phyloP scores from a whole-genome alignment of 2,113 vertebrate genomes.

The Caretta caretta region DNA sequence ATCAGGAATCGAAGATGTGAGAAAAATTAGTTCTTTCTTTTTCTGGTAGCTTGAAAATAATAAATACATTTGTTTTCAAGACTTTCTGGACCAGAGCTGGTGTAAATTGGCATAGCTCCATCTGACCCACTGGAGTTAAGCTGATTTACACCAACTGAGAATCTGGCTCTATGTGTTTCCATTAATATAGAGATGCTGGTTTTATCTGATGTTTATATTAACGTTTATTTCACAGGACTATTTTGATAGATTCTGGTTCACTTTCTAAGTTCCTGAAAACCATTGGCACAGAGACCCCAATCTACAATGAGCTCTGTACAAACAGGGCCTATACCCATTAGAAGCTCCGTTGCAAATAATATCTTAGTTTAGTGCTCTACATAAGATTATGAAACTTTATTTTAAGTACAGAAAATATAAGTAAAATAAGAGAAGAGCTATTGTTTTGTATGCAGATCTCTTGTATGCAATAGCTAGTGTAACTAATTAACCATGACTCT shows the following conservation, averaged over 20 bases:
- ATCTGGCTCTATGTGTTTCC: neutral
- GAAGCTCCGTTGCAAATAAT: neutral
- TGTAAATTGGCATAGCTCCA: neutral
- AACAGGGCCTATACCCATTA: neutral
- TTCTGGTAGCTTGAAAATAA: neutral
- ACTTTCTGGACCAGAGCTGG: neutral
- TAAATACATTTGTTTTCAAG: neutral
- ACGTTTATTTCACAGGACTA: neutral
- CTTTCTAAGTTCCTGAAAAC: neutral
- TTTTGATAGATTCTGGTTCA: neutral
- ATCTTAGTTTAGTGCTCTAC: neutral
- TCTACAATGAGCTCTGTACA: neutral
- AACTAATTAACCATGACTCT: conserved; percentile 51
- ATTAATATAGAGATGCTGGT: neutral
- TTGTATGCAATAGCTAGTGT: neutral
- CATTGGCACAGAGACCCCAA: neutral
- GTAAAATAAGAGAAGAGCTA: conserved; percentile 49
- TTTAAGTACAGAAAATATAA: neutral
- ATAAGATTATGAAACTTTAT: neutral
- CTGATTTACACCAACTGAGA: neutral
- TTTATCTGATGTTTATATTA: neutral
- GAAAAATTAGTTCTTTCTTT: conserved; percentile 17
- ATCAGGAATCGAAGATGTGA: neutral
- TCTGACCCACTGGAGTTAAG: fast-evolving
- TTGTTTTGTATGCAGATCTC: conserved; percentile 29